A percentile compares a stretch with the other conserved stretches of the same genome.
Conservation (phyloP, 2,113 vertebrate genomes). For the Camelus dromedarius region DNA sequence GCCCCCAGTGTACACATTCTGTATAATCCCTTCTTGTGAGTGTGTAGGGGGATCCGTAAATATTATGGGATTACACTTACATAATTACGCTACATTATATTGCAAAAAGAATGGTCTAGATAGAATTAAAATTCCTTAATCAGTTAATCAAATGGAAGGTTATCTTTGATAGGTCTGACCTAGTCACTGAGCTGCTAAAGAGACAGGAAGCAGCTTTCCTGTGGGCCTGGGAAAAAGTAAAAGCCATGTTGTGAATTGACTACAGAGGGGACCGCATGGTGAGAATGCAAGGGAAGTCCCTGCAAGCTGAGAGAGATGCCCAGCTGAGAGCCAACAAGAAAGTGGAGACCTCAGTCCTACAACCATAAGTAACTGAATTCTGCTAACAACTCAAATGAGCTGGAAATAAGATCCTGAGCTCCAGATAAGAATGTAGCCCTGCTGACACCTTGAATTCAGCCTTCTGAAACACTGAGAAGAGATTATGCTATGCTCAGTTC, state of each 20-base stretch:
- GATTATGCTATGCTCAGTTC: not conserved
- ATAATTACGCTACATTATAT: not conserved
- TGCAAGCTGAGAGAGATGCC: not conserved
- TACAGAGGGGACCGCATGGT: fast-evolving
- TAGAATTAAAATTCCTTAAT: not conserved
- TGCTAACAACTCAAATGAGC: not conserved
- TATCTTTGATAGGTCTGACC: not conserved
- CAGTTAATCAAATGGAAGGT: not conserved
- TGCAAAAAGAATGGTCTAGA: not conserved
- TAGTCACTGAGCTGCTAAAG: not conserved
- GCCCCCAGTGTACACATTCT: not conserved
- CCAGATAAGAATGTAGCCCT: not conserved
- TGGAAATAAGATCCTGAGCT: not conserved
- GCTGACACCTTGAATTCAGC: not conserved
- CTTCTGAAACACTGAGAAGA: not conserved
- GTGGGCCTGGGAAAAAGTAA: not conserved
- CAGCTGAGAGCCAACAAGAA: no score
- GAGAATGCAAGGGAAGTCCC: not conserved
- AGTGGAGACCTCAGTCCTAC: not conserved
- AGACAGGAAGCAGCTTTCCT: not conserved
- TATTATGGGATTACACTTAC: not conserved
- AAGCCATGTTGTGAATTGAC: not conserved
- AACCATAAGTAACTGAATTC: not conserved
- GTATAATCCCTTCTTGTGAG: not conserved
- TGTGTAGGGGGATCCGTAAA: not conserved